Conservation (phyloP, 2,113 vertebrate species). For the Dolichotis patagonum region DNA sequence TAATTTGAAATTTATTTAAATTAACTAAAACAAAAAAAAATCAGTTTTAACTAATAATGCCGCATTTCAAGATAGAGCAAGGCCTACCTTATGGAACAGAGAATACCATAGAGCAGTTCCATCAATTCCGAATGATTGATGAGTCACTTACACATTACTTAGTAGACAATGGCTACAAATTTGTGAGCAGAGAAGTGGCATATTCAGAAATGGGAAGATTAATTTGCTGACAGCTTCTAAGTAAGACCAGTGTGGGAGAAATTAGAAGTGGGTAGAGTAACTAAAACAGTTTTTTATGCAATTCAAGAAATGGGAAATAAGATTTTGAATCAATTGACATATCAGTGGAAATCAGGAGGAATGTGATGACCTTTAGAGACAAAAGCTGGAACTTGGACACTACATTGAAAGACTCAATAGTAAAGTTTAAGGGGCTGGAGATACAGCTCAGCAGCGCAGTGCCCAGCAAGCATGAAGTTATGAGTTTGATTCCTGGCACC, state of each 20-base stretch:
- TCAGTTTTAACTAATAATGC: background rate
- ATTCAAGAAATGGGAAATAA: background rate
- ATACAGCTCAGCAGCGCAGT: no score
- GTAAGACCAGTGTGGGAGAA: background rate
- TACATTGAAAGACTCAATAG: background rate
- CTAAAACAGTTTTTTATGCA: background rate
- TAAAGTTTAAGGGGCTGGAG: background rate
- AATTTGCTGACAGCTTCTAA: background rate
- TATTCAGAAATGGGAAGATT: background rate
- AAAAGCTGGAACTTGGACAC: background rate
- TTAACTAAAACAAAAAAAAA: background rate
- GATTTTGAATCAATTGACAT: background rate
- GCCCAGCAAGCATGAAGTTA: no score
- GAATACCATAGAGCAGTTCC: background rate
- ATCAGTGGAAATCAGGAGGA: background rate
- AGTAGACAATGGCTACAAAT: background rate
- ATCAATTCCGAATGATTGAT: background rate
- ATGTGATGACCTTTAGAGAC: background rate
- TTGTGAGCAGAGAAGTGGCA: background rate
- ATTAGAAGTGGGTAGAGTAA: background rate
- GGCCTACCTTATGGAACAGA: background rate
- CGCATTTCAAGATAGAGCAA: background rate
- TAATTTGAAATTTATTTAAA: constrained; percentile 23
- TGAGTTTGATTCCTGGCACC: no score
- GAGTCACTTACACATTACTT: background rate